phyloP scores from a whole-genome alignment of 2,888 invertebrate species.

The Chrysolina americana region DNA sequence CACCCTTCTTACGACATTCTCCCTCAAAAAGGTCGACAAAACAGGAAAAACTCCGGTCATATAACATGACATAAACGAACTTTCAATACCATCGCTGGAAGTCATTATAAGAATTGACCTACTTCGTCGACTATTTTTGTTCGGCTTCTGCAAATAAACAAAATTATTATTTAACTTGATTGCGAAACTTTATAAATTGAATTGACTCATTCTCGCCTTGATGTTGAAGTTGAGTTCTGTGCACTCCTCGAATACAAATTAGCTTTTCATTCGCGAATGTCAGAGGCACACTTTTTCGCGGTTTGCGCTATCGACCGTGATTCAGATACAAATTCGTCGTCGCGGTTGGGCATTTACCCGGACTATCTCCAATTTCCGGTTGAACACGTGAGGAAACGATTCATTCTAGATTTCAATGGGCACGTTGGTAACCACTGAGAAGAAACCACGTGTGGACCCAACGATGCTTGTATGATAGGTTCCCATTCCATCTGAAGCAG shows the following conservation, averaged over 20 bases:
- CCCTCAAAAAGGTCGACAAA: not conserved
- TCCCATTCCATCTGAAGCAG: too few relatives aligned
- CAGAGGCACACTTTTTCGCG: constrained; percentile 20
- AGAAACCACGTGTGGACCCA: too few relatives aligned
- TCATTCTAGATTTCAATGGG: not conserved
- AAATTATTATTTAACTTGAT: constrained; percentile 46
- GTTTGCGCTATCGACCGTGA: constrained; percentile 1
- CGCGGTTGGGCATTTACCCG: constrained; percentile 8
- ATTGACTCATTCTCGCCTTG: constrained; percentile 36
- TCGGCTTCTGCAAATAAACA: constrained; percentile 42
- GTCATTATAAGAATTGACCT: constrained; percentile 38
- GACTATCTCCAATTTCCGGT: constrained; percentile 2
- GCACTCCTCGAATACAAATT: constrained; percentile 26
- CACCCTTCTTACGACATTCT: not conserved
- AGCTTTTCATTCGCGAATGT: constrained; percentile 14
- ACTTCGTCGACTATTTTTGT: constrained; percentile 40
- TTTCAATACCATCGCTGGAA: constrained; percentile 22
- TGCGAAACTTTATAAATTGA: constrained; percentile 45
- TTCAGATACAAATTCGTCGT: not conserved
- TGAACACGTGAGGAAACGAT: not conserved
- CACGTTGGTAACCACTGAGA: too few relatives aligned
- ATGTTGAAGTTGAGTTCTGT: constrained; percentile 25
- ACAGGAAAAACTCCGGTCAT: constrained; percentile 16
- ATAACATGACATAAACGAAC: constrained; percentile 8
- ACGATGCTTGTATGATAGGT: too few relatives aligned